Evolutionary conservation across 2,888 invertebrate genomes (phyloP).

Genomic region (Thymelicus sylvestris): DNA sequence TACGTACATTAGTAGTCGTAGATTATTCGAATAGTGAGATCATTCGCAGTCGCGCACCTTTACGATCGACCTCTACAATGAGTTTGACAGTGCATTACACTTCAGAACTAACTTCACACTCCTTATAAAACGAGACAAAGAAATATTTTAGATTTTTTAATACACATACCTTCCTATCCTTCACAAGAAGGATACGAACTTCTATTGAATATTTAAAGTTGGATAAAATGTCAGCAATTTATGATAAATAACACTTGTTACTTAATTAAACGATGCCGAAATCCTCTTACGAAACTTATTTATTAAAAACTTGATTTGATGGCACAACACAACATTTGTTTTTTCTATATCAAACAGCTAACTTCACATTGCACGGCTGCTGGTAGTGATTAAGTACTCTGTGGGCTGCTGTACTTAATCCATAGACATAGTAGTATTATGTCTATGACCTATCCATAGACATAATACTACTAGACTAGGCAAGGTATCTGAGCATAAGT

Average conservation of each 20-base stretch:
- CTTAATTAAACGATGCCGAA: background rate
- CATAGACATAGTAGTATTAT: too few relatives aligned
- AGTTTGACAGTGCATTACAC: conserved; percentile 6
- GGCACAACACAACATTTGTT: background rate
- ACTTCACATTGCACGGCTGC: too few relatives aligned
- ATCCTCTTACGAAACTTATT: background rate
- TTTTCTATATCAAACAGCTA: too few relatives aligned
- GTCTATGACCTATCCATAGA: too few relatives aligned
- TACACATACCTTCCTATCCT: conserved; percentile 5
- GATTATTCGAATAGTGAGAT: too few relatives aligned
- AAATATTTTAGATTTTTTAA: background rate
- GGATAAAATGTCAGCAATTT: background rate
- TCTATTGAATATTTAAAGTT: background rate
- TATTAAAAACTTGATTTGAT: background rate
- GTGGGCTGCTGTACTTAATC: too few relatives aligned
- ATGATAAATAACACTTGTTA: background rate
- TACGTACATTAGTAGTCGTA: too few relatives aligned
- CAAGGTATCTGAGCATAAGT: too few relatives aligned
- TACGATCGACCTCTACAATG: background rate
- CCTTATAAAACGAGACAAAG: conserved; percentile 2
- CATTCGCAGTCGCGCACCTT: too few relatives aligned
- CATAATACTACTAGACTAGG: too few relatives aligned
- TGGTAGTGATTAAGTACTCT: too few relatives aligned
- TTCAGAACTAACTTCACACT: conserved; percentile 23
- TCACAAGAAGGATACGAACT: background rate